Evolutionary conservation across 2,888 invertebrate species (phyloP), one percentile per base, ranked within the genome.

Genomic region (Zaprionus bogoriensis): DNA sequence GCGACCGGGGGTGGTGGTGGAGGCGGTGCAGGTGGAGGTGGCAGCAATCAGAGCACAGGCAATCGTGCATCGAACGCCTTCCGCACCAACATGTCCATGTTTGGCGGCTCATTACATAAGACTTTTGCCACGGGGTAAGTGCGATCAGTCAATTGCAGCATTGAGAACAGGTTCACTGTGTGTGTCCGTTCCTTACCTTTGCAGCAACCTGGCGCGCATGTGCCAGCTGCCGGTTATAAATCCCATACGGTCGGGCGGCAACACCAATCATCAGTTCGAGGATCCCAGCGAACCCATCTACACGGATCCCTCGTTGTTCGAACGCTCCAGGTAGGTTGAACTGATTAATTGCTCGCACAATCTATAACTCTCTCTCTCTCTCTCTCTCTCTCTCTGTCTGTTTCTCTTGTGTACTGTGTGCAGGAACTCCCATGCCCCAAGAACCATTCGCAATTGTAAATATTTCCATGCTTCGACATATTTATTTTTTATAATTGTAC

Each of bases 221-320:
- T 91, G 91, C 76, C 91, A 91, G 70, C 84, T 91, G 63, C 91
- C 91, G n/a, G 91, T 92, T 1, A 91, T 92, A 67, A 91, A 91
- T 68, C 91, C 91, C 17, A 89, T 92, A 59, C 91, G 92, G 67
- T 91, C 92, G 88, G 92, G 90, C 60, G 92, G 89, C 62, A 92
- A 92, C 12, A 84, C 74, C 48, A 87, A 78, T 52, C 88, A 89
- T 51, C 90, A 90, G 48, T 96, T 96, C 87, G 96, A 96, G 88
- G 96, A 97, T 89, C 97, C 97, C 30, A 97, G 97, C 89, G 97
- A 97, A 89, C 97, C 97, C 0, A 97, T 97, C 80, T 97, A 97
- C 91, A 97, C 97, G 0, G 97, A 97, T 91, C 97, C 97, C 0
- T 96, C 97, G 2, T 92, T 97, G 30, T 97, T 97, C 88, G 97